Conservation (phyloP, 2,888 invertebrate genomes). For the Ceriagrion tenellum region DNA sequence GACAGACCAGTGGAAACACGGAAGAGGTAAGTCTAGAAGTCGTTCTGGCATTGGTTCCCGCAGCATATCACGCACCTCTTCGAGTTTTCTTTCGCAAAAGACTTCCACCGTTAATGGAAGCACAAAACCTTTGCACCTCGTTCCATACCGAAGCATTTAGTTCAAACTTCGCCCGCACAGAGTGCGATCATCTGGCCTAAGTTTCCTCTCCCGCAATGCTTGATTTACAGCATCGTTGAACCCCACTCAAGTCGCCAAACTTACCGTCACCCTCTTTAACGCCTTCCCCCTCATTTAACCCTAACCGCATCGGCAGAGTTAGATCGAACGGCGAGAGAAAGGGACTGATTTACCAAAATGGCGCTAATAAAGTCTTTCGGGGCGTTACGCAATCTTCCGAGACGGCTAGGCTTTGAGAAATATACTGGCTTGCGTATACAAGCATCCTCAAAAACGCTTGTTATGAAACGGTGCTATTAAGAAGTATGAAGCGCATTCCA, state of each 20-base stretch:
- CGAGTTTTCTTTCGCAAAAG: background rate
- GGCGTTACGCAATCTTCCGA: background rate
- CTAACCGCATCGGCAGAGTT: background rate
- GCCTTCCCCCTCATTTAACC: background rate
- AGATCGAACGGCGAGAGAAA: background rate
- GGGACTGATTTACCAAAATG: background rate
- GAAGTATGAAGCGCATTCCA: too few species aligned
- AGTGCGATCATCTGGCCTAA: background rate
- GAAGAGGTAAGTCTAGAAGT: too few species aligned
- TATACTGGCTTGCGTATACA: too few species aligned
- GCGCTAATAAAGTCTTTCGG: background rate
- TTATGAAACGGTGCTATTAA: too few species aligned
- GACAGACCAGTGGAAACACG: background rate
- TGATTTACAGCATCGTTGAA: background rate
- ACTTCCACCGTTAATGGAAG: background rate
- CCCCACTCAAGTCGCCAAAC: background rate
- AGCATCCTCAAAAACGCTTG: too few species aligned
- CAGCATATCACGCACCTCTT: background rate
- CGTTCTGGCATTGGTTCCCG: background rate
- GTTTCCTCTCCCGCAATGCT: background rate
- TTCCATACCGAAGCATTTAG: background rate
- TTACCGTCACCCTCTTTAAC: background rate
- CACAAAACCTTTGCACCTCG: background rate
- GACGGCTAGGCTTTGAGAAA: background rate
- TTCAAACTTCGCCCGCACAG: background rate